Base-by-base conservation (phyloP, 2,888 invertebrate genomes). In the Byasa hedistus region DNA sequence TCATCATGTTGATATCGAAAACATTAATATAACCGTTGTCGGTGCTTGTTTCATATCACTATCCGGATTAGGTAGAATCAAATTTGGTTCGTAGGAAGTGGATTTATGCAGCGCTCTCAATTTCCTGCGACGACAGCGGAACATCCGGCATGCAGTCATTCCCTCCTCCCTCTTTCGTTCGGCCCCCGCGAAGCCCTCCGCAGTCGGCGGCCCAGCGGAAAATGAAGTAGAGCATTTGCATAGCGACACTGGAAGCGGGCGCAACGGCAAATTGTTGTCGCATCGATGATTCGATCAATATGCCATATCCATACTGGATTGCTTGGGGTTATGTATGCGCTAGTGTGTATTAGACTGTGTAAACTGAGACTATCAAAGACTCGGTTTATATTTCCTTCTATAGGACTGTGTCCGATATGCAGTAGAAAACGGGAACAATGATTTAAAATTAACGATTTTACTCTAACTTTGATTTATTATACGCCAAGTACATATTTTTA, bases 101-200 rank as follows among this genome's bases (percentile, higher is more conserved):
- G 86, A 89, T 91, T 90, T 90, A 88, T 91, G 91, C 89, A 88
- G 86, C 84, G 86, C 82, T 90, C 89, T 89, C 91, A 91, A 91
- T 91, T 91, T 91, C 91, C 91, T 89, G 88, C 84, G 86, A 88
- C 85, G 87, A 88, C 87, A 89, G 82, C 82, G 82, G 83, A 84
- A 85, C 88, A 88, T 89, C 89, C 91, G 89, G 85, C 83, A 79
- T 84, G 83, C 82, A 81, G 71, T 72, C 73, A 72, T 69, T 76
- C 73, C 75, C 73, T 61, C 68, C 60, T 58, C 56, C 55, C 73
- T 68, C 71, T 69, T 67, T 68, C 68, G 54, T 44, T 65, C 69
- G 70, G 72, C 70, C 73, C 68, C 65, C 65, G 71, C 72, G 75
- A 70, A 70, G 74, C 76, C 70, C 71, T 70, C 72, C 77, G 75